These are phyloP conservation scores for Zosterops lateralis DNA, from an alignment of 2,113 vertebrate genomes.

Conservation along the genomic window DNA sequence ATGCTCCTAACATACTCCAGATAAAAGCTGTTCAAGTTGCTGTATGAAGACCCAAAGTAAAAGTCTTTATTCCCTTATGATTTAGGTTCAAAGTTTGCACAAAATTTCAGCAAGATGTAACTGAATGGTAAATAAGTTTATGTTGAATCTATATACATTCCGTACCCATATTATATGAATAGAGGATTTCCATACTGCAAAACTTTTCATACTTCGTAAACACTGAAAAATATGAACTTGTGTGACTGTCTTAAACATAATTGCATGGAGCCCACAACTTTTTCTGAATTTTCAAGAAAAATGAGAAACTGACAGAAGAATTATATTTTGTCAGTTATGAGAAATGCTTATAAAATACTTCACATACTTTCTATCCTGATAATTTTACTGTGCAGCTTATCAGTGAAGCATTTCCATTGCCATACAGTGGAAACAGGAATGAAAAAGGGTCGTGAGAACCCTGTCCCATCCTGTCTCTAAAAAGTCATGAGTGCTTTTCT, in stretches of 20 bases:
- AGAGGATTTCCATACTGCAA: not conserved
- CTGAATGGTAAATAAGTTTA: not conserved
- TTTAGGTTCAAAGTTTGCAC: not conserved
- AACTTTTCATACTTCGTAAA: not conserved
- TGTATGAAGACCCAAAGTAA: not conserved
- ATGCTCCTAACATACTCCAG: not conserved
- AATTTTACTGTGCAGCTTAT: not conserved
- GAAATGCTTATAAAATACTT: not conserved
- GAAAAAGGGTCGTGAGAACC: not conserved
- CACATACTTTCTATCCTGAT: not conserved
- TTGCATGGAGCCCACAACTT: not conserved
- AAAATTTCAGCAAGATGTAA: not conserved
- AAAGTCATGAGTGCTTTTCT: accelerated
- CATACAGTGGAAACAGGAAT: not conserved
- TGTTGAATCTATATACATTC: not conserved
- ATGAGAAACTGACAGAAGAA: not conserved
- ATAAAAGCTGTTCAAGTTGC: not conserved
- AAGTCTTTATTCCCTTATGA: not conserved
- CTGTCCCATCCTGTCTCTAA: not conserved
- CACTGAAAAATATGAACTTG: not conserved
- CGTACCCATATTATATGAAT: not conserved
- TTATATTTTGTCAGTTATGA: not conserved
- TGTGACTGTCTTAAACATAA: not conserved
- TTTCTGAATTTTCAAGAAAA: not conserved
- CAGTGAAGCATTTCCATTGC: not conserved